phyloP scores from a whole-genome alignment of 2,797 vertebrate species.

The Phataginus tricuspis region DNA sequence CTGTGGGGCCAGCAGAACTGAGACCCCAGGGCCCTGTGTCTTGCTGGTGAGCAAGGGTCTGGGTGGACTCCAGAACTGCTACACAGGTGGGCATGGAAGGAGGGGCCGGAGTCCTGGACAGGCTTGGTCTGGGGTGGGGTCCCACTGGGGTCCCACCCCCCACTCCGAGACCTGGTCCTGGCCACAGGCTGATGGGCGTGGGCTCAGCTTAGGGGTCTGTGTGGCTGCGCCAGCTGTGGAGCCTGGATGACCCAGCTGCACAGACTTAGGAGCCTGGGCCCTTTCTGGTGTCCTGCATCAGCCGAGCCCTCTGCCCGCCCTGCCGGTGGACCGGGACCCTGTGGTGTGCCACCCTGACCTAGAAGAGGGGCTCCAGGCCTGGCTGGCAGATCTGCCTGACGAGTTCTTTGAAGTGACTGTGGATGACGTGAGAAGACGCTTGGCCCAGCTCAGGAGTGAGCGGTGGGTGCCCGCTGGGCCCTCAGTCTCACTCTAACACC shows the following conservation, averaged over 20 bases:
- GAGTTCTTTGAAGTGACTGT: constrained; percentile 98
- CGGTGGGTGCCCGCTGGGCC: constrained; percentile 86
- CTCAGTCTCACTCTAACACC: not conserved
- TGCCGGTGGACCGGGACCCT: constrained; percentile 84
- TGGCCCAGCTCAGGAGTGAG: constrained; percentile 96
- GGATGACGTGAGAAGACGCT: constrained; percentile 95
- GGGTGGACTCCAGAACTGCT: rapidly evolving
- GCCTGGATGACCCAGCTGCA: not conserved
- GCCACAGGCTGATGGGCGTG: rapidly evolving
- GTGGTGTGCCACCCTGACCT: constrained; percentile 93
- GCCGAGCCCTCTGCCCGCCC: not conserved
- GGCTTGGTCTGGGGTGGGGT: not conserved
- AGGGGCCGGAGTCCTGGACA: not conserved
- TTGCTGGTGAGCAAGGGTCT: not conserved
- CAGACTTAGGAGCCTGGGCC: not conserved
- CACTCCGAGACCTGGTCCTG: not conserved
- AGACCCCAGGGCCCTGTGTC: not conserved
- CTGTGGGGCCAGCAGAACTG: too few species aligned
- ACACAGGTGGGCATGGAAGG: rapidly evolving
- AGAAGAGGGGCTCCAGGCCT: constrained; percentile 71
- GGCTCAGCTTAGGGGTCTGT: not conserved
- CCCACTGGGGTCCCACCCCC: not conserved
- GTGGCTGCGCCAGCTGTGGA: rapidly evolving
- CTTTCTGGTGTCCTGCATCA: rapidly evolving
- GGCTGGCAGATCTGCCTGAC: constrained; percentile 89